phyloP scores from a whole-genome alignment of 1,140 invertebrate species.

The Bombus consobrinus region DNA sequence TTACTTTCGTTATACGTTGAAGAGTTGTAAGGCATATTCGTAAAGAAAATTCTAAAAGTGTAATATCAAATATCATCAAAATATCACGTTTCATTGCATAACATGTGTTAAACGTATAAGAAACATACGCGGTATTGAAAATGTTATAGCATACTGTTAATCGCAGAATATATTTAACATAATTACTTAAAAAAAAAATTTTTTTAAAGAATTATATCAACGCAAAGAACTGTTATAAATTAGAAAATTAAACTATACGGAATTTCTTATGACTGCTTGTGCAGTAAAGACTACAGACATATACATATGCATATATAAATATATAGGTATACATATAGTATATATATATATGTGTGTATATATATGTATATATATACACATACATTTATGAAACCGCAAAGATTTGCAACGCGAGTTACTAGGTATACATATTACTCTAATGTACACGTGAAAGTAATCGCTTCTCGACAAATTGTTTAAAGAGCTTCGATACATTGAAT shows the following conservation, averaged over 20 bases:
- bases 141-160: not conserved
- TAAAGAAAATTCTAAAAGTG: not conserved
- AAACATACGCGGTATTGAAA: not conserved
- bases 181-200: not conserved
- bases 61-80: not conserved
- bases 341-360: not conserved
- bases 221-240: not conserved
- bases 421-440: not conserved
- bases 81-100: not conserved
- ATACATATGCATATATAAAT: not conserved
- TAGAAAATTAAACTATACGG: slow-evolving; percentile 17
- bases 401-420: not conserved
- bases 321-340: not conserved
- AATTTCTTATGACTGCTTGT: slow-evolving; percentile 9
- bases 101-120: not conserved
- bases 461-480: slow-evolving; percentile 6
- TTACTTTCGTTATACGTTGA: not conserved
- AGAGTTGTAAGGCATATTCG: not conserved
- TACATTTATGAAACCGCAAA: not conserved
- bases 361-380: not conserved
- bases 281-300: not conserved
- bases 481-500: slow-evolving; percentile 4
- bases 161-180: not conserved
- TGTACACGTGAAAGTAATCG: not conserved
- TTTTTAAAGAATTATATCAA: not conserved